Conservation (phyloP, 1,140 invertebrate genomes). For the Copidosoma floridanum region DNA sequence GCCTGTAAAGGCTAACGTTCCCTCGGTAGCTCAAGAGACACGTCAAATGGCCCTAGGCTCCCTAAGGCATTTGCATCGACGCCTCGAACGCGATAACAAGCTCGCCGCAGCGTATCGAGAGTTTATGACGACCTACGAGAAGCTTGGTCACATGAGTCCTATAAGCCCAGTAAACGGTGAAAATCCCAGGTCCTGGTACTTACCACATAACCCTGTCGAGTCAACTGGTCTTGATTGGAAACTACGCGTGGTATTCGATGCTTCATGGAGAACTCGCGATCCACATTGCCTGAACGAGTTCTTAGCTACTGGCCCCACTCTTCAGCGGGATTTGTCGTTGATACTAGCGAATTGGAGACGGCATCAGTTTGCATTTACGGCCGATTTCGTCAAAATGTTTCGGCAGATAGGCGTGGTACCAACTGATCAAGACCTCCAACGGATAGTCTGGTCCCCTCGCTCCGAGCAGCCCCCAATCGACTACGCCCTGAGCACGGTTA, state of each 20-base stretch:
- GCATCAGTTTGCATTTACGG: conserved; percentile 28
- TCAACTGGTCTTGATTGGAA: too few relatives aligned
- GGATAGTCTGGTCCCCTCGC: conserved; percentile 35
- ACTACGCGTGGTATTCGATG: conserved; percentile 43
- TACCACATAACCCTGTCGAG: conserved; percentile 38
- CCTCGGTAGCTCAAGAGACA: neutral
- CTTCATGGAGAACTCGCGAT: conserved; percentile 28
- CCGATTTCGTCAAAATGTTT: conserved; percentile 54
- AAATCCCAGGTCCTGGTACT: conserved; percentile 19
- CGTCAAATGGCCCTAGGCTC: neutral
- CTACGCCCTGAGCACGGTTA: conserved; percentile 21
- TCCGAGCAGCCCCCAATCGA: conserved; percentile 10
- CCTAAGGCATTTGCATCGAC: conserved; percentile 21
- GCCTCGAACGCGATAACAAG: conserved; percentile 12
- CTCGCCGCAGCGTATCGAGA: conserved; percentile 21
- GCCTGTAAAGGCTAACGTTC: neutral
- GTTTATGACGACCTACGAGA: conserved; percentile 39
- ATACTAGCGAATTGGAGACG: conserved; percentile 7
- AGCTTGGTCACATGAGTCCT: conserved; percentile 32
- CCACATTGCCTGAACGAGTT: conserved; percentile 42
- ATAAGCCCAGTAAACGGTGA: conserved; percentile 20
- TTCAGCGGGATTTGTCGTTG: conserved; percentile 31
- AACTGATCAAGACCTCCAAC: conserved; percentile 29
- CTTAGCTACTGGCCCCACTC: conserved; percentile 31
- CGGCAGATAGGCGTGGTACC: conserved; percentile 39